A percentile compares a stretch with the other conserved stretches of the same genome.
phyloP scores from a whole-genome alignment of 2,113 vertebrate genomes.

The Psilopsiagon aymara region DNA sequence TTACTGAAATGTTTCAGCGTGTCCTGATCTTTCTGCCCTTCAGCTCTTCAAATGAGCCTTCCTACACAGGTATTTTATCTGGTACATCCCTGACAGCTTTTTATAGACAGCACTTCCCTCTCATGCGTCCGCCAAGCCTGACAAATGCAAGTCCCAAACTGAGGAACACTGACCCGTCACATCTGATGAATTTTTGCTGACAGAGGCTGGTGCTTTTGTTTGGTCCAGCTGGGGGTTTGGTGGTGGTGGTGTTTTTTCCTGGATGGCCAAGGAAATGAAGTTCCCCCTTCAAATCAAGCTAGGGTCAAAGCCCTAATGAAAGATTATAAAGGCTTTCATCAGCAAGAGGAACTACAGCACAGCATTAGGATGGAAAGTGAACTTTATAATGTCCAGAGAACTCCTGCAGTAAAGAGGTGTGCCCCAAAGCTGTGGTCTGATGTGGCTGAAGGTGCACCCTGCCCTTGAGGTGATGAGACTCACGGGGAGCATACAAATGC shows the following conservation, averaged over 20 bases:
- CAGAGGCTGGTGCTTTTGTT: neutral
- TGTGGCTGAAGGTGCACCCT: neutral
- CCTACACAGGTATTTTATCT: neutral
- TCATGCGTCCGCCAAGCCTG: neutral
- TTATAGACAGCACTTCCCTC: neutral
- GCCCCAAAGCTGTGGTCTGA: neutral
- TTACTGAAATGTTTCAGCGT: neutral
- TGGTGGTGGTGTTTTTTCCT: neutral
- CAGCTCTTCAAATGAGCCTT: neutral
- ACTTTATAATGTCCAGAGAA: neutral
- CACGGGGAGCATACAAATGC: neutral
- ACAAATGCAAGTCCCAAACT: neutral
- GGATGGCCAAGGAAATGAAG: neutral
- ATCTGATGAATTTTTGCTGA: neutral
- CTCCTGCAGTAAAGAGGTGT: neutral
- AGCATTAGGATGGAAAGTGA: neutral
- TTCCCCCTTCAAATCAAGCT: neutral
- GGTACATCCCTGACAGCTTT: neutral
- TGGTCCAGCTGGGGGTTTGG: neutral
- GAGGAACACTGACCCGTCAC: neutral
- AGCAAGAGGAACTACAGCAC: neutral
- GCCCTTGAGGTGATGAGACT: rapidly evolving
- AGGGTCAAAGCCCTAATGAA: neutral
- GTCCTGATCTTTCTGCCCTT: neutral
- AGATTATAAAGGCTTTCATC: neutral